Conservation (phyloP, 2,113 vertebrate genomes). For the Fulmarus glacialis region DNA sequence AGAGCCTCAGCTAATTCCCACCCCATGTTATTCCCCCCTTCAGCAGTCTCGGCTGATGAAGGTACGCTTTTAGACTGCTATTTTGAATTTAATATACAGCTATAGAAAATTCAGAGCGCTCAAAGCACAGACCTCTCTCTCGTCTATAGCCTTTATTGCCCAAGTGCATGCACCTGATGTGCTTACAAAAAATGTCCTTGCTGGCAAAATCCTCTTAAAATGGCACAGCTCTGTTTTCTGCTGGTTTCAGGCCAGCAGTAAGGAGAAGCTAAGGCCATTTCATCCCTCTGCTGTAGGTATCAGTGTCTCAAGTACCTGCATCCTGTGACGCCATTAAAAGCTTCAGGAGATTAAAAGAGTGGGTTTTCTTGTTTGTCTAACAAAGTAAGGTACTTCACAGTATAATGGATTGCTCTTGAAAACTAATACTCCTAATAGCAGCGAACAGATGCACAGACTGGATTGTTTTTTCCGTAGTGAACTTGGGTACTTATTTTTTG, state of each 20-base stretch:
- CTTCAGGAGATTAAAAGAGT: conserved; percentile 47
- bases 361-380: conserved; percentile 41
- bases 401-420: conserved; percentile 45
- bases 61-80: background rate
- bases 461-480: background rate
- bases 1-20: background rate
- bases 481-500: background rate
- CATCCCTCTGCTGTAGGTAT: conserved; percentile 37
- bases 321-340: conserved; percentile 52
- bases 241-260: conserved; percentile 1
- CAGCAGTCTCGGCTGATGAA: background rate
- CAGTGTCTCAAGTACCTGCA: conserved; percentile 34
- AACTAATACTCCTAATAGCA: conserved; percentile 28
- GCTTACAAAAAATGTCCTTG: conserved; percentile 28
- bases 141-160: background rate
- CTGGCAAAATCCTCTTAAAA: conserved; percentile 42
- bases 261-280: background rate
- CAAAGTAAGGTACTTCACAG: conserved; percentile 35
- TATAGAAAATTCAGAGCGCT: background rate
- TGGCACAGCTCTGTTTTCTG: background rate
- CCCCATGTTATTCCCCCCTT: background rate
- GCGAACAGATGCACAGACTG: background rate
- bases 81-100: conserved; percentile 17
- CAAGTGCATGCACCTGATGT: background rate
- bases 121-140: conserved; percentile 17